These are phyloP conservation scores for Choloepus hoffmanni DNA, from an alignment of 2,113 vertebrate genomes.

Conservation along the genomic window DNA sequence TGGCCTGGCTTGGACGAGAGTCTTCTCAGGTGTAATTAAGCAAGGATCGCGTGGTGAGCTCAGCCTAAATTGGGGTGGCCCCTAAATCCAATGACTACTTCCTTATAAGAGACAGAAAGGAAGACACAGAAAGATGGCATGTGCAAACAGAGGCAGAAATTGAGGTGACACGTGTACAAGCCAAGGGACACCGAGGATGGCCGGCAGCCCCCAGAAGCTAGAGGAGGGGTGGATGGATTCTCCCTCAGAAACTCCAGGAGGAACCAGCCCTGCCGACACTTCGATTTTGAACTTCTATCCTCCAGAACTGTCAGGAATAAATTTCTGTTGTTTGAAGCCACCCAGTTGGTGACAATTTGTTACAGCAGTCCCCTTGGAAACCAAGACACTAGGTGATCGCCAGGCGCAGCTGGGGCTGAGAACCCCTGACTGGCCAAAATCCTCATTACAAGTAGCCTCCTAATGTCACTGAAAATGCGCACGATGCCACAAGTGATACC, in stretches of 20 bases:
- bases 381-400: fast-evolving
- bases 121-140: too few species aligned
- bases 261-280: neutral
- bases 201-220: fast-evolving
- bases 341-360: neutral
- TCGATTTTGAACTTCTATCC: neutral
- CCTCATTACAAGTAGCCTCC: too few species aligned
- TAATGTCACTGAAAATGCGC: fast-evolving
- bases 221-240: fast-evolving
- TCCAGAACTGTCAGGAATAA: fast-evolving
- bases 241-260: neutral
- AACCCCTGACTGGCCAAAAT: fast-evolving
- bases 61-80: fast-evolving
- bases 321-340: neutral
- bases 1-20: neutral
- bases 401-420: neutral
- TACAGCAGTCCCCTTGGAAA: neutral
- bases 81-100: neutral
- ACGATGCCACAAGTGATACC: too few species aligned
- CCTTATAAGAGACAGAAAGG: neutral
- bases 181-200: fast-evolving
- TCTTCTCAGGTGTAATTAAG: neutral
- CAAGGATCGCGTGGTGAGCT: neutral
- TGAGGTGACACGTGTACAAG: fast-evolving
- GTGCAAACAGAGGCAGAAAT: fast-evolving